Conservation (phyloP, 2,797 vertebrate genomes). For the Cossypha caffra region DNA sequence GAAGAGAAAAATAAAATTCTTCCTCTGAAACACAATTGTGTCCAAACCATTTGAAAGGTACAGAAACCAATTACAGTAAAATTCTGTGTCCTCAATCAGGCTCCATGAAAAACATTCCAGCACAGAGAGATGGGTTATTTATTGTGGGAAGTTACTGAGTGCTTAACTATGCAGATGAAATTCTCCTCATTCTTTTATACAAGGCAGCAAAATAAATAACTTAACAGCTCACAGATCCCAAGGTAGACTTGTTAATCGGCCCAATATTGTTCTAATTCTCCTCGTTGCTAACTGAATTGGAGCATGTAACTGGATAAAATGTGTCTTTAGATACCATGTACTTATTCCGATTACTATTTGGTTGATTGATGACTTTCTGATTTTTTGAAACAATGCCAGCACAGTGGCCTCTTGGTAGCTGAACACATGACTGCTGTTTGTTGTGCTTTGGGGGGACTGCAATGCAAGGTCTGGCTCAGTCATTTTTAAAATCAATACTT, state of each 20-base stretch:
- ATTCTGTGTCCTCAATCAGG: slow-evolving; percentile 16
- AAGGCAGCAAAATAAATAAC: slow-evolving; percentile 74
- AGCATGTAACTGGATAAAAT: slow-evolving; percentile 74
- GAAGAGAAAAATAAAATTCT: not conserved
- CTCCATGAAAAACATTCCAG: not conserved
- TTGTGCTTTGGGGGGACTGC: slow-evolving; percentile 81
- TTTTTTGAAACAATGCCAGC: slow-evolving; percentile 82
- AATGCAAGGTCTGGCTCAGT: slow-evolving; percentile 89
- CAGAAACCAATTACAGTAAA: slow-evolving; percentile 54
- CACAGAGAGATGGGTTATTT: not conserved
- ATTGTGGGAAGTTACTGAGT: slow-evolving; percentile 31
- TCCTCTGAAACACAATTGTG: not conserved
- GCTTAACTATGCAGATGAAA: slow-evolving; percentile 74
- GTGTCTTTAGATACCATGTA: slow-evolving; percentile 75
- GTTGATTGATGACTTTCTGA: slow-evolving; percentile 82
- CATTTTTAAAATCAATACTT: slow-evolving; percentile 95
- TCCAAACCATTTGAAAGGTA: slow-evolving; percentile 25
- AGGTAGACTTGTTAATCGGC: slow-evolving; percentile 72
- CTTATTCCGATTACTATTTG: slow-evolving; percentile 75
- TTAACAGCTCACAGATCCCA: slow-evolving; percentile 68
- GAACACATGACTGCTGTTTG: slow-evolving; percentile 74
- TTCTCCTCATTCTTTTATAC: slow-evolving; percentile 59
- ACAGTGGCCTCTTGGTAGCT: slow-evolving; percentile 68
- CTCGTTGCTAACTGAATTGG: slow-evolving; percentile 67
- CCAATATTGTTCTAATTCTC: slow-evolving; percentile 76